Conservation (phyloP, 2,888 invertebrate species). For the Nomada ferruginata region DNA sequence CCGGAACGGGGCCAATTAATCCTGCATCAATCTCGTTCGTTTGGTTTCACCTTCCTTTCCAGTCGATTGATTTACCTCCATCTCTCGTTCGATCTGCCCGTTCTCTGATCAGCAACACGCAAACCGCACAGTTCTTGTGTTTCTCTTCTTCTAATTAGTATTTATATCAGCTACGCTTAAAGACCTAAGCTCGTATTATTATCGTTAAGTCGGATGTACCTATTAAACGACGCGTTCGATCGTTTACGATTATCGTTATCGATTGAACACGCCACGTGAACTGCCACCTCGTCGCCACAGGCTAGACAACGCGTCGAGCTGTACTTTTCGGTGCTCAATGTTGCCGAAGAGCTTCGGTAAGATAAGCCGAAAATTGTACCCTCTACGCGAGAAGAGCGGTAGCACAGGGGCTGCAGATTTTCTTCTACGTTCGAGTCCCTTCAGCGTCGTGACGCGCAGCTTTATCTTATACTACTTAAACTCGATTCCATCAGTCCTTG, state of each 20-base stretch:
- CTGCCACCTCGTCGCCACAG: slow-evolving; percentile 41
- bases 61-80: neutral
- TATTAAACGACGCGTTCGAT: slow-evolving; percentile 43
- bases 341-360: slow-evolving; percentile 34
- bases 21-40: neutral
- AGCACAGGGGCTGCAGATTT: slow-evolving; percentile 7
- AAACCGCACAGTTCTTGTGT: slow-evolving; percentile 13
- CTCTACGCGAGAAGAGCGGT: slow-evolving; percentile 19
- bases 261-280: slow-evolving; percentile 56
- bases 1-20: slow-evolving; percentile 45
- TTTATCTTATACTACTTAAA: slow-evolving; percentile 31
- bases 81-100: slow-evolving; percentile 14
- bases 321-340: slow-evolving; percentile 46
- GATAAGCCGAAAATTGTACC: slow-evolving; percentile 41
- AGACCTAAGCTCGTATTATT: slow-evolving; percentile 66
- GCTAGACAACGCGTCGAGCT: slow-evolving; percentile 37
- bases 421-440: neutral
- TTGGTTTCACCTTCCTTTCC: slow-evolving; percentile 7
- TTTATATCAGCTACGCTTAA: slow-evolving; percentile 58
- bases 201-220: slow-evolving; percentile 56
- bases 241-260: slow-evolving; percentile 44
- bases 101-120: slow-evolving; percentile 15
- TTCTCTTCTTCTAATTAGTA: neutral
- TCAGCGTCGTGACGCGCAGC: slow-evolving; percentile 24
- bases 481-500: slow-evolving; percentile 51